Percentiles rank a stretch among this genome's conserved stretches.
Conservation (phyloP, 2,888 invertebrate genomes). For the Drosophila silvestris region DNA sequence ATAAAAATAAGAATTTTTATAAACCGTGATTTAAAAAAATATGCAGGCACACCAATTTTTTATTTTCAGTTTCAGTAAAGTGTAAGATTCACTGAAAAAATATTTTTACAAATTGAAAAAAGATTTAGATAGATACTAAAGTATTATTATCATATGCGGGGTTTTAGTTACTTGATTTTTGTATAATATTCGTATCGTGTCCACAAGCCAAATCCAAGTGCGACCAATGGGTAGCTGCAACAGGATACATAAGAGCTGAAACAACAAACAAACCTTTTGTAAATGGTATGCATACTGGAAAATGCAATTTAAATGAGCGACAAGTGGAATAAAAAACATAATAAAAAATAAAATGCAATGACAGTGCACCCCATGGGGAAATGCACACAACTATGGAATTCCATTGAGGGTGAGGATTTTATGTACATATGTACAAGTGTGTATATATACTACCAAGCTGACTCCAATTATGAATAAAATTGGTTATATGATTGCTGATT, state of each 20-base stretch:
- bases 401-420: conserved; percentile 25
- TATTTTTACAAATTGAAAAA: not conserved
- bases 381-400: conserved; percentile 52
- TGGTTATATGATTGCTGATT: no score
- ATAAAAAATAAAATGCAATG: conserved; percentile 62
- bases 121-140: not conserved
- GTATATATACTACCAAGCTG: not conserved
- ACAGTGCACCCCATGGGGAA: conserved; percentile 12
- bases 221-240: not conserved
- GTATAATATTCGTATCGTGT: not conserved
- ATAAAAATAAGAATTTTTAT: not conserved
- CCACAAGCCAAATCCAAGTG: not conserved
- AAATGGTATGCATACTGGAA: conserved; percentile 31
- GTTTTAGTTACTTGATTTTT: not conserved
- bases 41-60: not conserved
- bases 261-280: conserved; percentile 20
- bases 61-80: not conserved
- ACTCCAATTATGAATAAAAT: not conserved
- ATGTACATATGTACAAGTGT: not conserved
- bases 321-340: conserved; percentile 70
- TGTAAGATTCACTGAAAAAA: not conserved
- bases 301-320: conserved; percentile 72
- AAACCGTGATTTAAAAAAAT: not conserved
- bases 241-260: conserved; percentile 13
- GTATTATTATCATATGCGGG: not conserved